phyloP scores from a whole-genome alignment of 2,888 invertebrate species.

The Ceratothoa steindachneri region DNA sequence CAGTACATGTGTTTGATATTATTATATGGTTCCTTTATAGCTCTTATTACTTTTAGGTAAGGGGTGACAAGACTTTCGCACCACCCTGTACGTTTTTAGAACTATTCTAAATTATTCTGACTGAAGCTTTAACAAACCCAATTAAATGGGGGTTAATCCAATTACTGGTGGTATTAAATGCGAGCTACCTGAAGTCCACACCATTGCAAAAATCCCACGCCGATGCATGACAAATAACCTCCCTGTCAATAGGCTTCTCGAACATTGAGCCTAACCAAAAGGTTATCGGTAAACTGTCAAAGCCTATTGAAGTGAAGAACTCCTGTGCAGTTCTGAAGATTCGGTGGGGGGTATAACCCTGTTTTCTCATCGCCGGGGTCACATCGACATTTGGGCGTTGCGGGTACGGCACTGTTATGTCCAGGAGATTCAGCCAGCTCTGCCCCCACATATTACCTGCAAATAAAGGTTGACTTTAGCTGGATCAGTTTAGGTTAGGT shows the following conservation, averaged over 20 bases:
- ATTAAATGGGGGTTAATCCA: too few relatives aligned
- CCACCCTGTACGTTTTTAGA: too few relatives aligned
- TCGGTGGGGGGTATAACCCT: constrained; percentile 49
- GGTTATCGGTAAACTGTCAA: constrained; percentile 73
- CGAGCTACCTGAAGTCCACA: constrained; percentile 74
- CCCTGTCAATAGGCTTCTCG: constrained; percentile 66
- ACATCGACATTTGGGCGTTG: constrained; percentile 68
- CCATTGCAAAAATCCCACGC: constrained; percentile 82
- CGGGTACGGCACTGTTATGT: constrained; percentile 71
- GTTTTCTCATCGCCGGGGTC: constrained; percentile 54
- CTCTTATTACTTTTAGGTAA: too few relatives aligned
- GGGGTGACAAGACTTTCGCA: too few relatives aligned
- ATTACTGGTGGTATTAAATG: too few relatives aligned
- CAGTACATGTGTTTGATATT: too few relatives aligned
- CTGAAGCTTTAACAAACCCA: too few relatives aligned
- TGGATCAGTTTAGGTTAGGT: too few relatives aligned
- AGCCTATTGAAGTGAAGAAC: constrained; percentile 73
- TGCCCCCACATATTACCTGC: constrained; percentile 79
- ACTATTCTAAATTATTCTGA: too few relatives aligned
- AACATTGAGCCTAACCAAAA: constrained; percentile 81
- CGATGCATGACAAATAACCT: constrained; percentile 64
- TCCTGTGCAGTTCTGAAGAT: constrained; percentile 80
- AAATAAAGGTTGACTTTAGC: too few relatives aligned
- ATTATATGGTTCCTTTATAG: too few relatives aligned
- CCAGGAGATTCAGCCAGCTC: constrained; percentile 72